Evolutionary conservation across 2,888 invertebrate species (phyloP), one percentile per base, ranked within the genome.

Genomic region (Stenchaetothrips biformis): DNA sequence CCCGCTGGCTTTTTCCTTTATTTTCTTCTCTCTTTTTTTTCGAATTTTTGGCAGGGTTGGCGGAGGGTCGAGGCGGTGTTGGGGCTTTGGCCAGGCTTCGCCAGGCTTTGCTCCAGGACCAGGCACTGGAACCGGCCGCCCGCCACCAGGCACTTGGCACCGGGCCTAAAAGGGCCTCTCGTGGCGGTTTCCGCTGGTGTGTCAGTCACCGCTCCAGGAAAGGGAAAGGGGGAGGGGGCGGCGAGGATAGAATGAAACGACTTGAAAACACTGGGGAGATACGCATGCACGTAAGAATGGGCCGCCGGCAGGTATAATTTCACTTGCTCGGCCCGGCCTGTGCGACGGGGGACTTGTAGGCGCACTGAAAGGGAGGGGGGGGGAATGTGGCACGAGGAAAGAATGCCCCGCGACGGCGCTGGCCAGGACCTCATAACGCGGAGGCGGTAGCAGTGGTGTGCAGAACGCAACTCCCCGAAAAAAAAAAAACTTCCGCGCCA

Each of bases 141-240:
- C 67, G 25, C 67, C 11, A 25, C 67, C 25, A 74, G 67, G 21
- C 67, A 25, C 67, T 74, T 74, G 67, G 67, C 67, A 74, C 67
- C 11, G 9, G 67, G 67, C 67, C 67, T 74, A 74, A 74, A 74
- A 74, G 67, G 37, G 67, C 67, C 25, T 11, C 21, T 25, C 67
- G 67, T 21, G 0, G 67, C 25, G 67, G 67, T 74, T 74, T 74
- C 67, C 67, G 67, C 67, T 25, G 7, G 21, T 74, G 67, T 74
- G 67, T 74, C 67, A 74, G 67, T 74, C 67, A 74, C 16, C 13
- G 53, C 13, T 53, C 53, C 53, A 53, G 53, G 13, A 4, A 13
- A 13, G 18, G 13, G 13, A 13, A 53, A 11, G 53, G 18, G 53
- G 13, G 53, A 53, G 53, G 8, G 49, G 13, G 49, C 49, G 49